These are phyloP conservation scores for Eupeodes luniger DNA, from an alignment of 2,888 invertebrate species.

Conservation along the genomic window DNA sequence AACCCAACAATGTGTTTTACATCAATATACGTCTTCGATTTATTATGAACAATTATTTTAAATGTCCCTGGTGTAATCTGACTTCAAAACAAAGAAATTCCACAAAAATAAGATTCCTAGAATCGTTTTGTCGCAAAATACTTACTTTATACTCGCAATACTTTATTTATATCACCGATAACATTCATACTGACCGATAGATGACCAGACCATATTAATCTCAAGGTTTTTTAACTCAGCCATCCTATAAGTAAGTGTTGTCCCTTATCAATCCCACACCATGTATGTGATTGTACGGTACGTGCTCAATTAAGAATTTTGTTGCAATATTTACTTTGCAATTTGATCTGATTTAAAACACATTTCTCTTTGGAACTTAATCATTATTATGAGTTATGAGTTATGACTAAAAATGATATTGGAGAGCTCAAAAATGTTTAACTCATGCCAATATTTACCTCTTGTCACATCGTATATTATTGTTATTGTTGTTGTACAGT, in stretches of 20 bases:
- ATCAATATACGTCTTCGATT: too few relatives aligned
- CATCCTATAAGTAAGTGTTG: not conserved
- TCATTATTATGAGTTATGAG: not conserved
- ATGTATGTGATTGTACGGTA: not conserved
- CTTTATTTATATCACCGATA: not conserved
- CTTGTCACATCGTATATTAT: not conserved
- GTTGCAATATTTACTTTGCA: slow-evolving; percentile 39
- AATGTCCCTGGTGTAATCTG: too few relatives aligned
- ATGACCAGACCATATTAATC: not conserved
- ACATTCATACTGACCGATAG: not conserved
- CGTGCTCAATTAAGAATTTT: slow-evolving; percentile 23
- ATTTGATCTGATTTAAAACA: slow-evolving; percentile 38
- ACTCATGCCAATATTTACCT: slow-evolving; percentile 5
- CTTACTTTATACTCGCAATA: too few relatives aligned
- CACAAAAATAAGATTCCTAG: too few relatives aligned
- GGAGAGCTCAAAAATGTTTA: not conserved
- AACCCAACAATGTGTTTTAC: too few relatives aligned
- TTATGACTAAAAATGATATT: not conserved
- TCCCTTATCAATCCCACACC: not conserved
- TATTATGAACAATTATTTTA: too few relatives aligned
- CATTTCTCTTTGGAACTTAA: slow-evolving; percentile 32
- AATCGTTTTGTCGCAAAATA: too few relatives aligned
- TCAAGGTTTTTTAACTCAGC: slow-evolving; percentile 8
- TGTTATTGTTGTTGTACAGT: not conserved
- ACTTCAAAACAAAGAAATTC: too few relatives aligned